A percentile compares a stretch with the other conserved stretches of the same genome.
phyloP scores from a whole-genome alignment of 2,113 vertebrate genomes.

The Dunckerocampus dactyliophorus region DNA sequence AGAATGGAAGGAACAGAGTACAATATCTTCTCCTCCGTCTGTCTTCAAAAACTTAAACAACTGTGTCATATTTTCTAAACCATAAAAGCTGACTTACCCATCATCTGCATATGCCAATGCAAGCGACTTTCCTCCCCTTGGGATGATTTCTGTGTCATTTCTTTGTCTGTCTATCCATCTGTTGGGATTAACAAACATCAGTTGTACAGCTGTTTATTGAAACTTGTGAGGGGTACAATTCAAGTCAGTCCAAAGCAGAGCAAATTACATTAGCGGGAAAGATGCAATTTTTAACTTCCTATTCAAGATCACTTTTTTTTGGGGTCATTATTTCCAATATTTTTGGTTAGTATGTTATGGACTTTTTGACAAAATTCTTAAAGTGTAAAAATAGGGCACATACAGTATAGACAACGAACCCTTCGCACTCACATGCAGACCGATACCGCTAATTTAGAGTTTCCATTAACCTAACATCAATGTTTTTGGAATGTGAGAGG shows the following conservation, averaged over 20 bases:
- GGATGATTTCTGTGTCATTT: neutral
- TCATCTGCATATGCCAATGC: neutral
- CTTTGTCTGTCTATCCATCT: neutral
- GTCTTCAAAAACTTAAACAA: slow-evolving; percentile 58
- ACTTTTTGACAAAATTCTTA: no score
- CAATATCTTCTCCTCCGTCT: slow-evolving; percentile 59
- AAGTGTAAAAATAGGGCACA: no score
- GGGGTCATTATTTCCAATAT: neutral
- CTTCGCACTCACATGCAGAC: no score
- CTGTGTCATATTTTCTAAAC: slow-evolving; percentile 46
- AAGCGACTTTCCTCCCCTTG: neutral
- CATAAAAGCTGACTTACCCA: slow-evolving; percentile 5
- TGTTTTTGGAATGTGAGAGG: no score
- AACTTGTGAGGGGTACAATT: neutral
- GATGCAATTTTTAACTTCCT: neutral
- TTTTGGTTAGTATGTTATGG: neutral
- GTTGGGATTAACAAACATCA: neutral
- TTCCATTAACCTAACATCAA: no score
- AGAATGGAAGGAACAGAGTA: slow-evolving; percentile 67
- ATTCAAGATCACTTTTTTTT: neutral
- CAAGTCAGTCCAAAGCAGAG: neutral
- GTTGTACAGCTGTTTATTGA: neutral
- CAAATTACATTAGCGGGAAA: neutral
- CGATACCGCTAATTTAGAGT: no score
- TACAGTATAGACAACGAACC: no score